Evolutionary conservation across 2,888 invertebrate species (phyloP).

Genomic region (Lapara coniferarum): DNA sequence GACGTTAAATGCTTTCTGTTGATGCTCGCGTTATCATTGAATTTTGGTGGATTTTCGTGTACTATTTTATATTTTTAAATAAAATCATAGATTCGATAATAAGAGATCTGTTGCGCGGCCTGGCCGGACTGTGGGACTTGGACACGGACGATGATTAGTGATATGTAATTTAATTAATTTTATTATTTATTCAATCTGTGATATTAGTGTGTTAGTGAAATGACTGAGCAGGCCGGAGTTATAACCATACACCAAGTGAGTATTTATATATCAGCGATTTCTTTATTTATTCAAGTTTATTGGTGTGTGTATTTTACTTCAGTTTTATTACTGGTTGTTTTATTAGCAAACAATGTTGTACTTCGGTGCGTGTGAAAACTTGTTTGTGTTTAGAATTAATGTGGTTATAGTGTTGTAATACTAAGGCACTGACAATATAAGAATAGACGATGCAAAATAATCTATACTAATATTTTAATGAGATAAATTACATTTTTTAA

Average conservation of each 20-base stretch:
- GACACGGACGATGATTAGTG: slow-evolving; percentile 62
- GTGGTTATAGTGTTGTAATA: too few relatives aligned
- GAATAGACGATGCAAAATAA: too few relatives aligned
- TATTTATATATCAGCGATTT: slow-evolving; percentile 29
- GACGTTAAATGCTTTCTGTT: slow-evolving; percentile 49
- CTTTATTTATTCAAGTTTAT: not conserved
- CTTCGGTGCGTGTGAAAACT: too few relatives aligned
- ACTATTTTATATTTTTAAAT: slow-evolving; percentile 68
- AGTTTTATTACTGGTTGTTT: too few relatives aligned
- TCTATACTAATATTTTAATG: too few relatives aligned
- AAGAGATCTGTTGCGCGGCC: slow-evolving; percentile 42
- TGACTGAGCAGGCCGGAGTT: slow-evolving; percentile 65
- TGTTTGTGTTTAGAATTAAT: too few relatives aligned
- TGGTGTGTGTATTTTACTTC: too few relatives aligned
- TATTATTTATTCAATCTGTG: slow-evolving; percentile 76
- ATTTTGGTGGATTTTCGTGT: slow-evolving; percentile 63
- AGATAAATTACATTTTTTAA: too few relatives aligned
- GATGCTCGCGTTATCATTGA: slow-evolving; percentile 64
- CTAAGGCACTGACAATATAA: too few relatives aligned
- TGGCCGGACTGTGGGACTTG: slow-evolving; percentile 55
- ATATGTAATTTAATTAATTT: slow-evolving; percentile 41
- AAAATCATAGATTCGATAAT: slow-evolving; percentile 65
- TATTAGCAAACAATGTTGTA: too few relatives aligned
- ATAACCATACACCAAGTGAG: slow-evolving; percentile 75
- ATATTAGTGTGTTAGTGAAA: slow-evolving; percentile 59